These are phyloP conservation scores for Junonia oenone DNA, from an alignment of 2,888 invertebrate species.

Conservation along the genomic window DNA sequence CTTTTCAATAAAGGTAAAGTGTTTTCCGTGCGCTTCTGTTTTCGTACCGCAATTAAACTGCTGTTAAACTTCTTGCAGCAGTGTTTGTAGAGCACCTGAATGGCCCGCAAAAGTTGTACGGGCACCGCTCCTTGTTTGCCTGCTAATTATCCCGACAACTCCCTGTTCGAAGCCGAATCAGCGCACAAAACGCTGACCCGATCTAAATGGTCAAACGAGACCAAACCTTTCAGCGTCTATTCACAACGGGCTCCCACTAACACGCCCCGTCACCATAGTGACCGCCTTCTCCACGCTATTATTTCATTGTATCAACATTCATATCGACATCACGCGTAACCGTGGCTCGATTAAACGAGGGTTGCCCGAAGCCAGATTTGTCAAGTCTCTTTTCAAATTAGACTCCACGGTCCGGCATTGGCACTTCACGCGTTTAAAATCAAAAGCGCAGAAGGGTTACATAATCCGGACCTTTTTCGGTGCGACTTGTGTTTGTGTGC, in stretches of 20 bases:
- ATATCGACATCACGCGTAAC: conserved; percentile 68
- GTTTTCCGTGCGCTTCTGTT: conserved; percentile 73
- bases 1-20: conserved; percentile 70
- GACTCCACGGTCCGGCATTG: conserved; percentile 59
- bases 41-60: conserved; percentile 76
- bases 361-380: conserved; percentile 74
- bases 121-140: conserved; percentile 69
- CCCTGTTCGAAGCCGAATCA: conserved; percentile 49
- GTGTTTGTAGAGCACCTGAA: conserved; percentile 76
- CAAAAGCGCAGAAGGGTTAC: conserved; percentile 78
- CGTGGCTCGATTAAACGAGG: conserved; percentile 69
- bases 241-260: conserved; percentile 55
- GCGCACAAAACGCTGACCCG: conserved; percentile 68
- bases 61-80: conserved; percentile 77
- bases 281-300: conserved; percentile 62
- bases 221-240: conserved; percentile 62
- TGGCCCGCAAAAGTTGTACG: conserved; percentile 67
- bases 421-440: conserved; percentile 76
- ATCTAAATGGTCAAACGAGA: conserved; percentile 67
- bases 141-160: conserved; percentile 68
- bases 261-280: conserved; percentile 66
- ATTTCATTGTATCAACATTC: conserved; percentile 76
- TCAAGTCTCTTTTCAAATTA: conserved; percentile 75
- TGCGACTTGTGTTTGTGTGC: conserved; percentile 69
- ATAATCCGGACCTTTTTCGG: conserved; percentile 76